These are phyloP conservation scores for Nothura maculosa DNA, from an alignment of 2,797 vertebrate genomes.

Conservation along the genomic window DNA sequence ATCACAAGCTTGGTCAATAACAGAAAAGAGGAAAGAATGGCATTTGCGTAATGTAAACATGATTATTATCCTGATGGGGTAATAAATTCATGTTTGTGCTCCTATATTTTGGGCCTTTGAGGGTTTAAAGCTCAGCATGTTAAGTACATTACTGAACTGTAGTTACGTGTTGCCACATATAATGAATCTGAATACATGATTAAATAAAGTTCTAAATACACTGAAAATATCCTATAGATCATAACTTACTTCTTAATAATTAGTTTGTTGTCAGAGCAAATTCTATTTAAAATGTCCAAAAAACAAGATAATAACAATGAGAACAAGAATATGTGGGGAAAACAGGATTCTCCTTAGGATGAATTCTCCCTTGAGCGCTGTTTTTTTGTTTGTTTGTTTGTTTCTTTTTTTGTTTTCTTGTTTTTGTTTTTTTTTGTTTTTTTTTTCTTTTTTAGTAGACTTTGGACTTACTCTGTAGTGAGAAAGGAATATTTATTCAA, in stretches of 20 bases:
- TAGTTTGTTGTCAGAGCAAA: not conserved
- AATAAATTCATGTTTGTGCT: slow-evolving; percentile 20
- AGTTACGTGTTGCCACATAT: not conserved
- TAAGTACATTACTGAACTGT: not conserved
- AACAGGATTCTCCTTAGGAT: not conserved
- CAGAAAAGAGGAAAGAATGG: not conserved
- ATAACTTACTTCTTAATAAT: not conserved
- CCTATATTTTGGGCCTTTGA: not conserved
- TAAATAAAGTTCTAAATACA: not conserved
- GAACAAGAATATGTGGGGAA: not conserved
- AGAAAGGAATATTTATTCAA: not conserved
- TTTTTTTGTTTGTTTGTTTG: not conserved
- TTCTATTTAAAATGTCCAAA: not conserved
- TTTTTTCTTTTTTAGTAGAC: not conserved
- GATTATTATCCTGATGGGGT: slow-evolving; percentile 11
- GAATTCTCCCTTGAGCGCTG: not conserved
- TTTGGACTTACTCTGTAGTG: not conserved
- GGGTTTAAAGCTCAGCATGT: not conserved
- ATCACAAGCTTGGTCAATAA: not conserved
- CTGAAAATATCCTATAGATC: not conserved
- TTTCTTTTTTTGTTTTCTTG: not conserved
- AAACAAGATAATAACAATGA: not conserved
- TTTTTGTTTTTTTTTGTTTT: not conserved
- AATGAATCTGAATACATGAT: not conserved
- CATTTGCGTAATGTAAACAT: slow-evolving; percentile 31